Conservation (phyloP, 2,797 vertebrate genomes). For the Protosalanx chinensis region DNA sequence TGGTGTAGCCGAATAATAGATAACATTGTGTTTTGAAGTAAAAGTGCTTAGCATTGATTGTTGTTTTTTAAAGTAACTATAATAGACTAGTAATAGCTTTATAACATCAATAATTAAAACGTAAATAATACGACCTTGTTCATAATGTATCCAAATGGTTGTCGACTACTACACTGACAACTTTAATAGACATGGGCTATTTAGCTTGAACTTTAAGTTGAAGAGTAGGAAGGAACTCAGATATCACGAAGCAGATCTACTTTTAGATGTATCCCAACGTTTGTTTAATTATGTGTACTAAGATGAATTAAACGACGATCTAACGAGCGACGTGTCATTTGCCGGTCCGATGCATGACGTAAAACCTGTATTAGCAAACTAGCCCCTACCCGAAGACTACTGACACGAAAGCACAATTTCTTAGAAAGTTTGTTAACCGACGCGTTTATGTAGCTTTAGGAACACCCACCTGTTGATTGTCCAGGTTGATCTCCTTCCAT, state of each 20-base stretch:
- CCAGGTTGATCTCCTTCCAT: conserved; percentile 48
- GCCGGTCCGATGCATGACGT: background rate
- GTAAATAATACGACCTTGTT: background rate
- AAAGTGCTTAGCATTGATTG: too few species aligned
- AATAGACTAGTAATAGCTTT: too few species aligned
- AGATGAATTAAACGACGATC: background rate
- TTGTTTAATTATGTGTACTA: background rate
- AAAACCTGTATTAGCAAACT: background rate
- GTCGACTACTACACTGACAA: background rate
- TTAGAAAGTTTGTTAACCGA: background rate
- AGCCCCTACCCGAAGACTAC: conserved; percentile 10
- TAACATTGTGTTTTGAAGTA: too few species aligned
- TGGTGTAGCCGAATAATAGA: too few species aligned
- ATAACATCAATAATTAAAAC: too few species aligned
- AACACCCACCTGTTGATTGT: conserved; percentile 51
- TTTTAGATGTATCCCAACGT: background rate
- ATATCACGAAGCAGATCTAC: too few species aligned
- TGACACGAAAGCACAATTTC: conserved; percentile 40
- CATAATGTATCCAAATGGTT: background rate
- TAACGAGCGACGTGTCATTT: conserved; percentile 48
- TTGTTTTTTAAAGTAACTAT: too few species aligned
- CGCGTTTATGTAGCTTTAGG: background rate
- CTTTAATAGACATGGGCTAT: background rate
- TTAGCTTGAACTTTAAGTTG: too few species aligned
- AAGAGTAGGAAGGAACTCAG: too few species aligned